phyloP scores from a whole-genome alignment of 2,113 vertebrate genomes.

The Ptyas mucosa region DNA sequence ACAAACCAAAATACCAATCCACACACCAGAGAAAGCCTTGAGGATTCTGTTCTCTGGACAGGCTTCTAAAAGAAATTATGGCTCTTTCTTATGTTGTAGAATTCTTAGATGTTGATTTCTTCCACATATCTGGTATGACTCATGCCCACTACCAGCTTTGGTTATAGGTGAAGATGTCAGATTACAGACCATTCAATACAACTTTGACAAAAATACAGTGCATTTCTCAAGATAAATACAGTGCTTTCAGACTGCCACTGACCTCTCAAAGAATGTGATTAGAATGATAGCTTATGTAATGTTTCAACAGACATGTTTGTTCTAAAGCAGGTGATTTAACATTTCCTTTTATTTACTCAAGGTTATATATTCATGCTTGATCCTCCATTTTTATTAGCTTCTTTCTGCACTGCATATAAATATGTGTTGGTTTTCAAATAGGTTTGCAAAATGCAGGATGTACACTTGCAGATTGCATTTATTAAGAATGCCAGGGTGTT shows the following conservation, averaged over 20 bases:
- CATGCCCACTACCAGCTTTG: not conserved
- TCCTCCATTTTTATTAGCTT: not conserved
- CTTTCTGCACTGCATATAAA: not conserved
- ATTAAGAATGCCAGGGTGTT: not conserved
- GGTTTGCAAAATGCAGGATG: not conserved
- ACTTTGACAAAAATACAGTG: not conserved
- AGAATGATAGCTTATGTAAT: not conserved
- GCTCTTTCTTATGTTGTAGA: not conserved
- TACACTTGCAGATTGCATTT: not conserved
- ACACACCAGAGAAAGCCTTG: slow-evolving; percentile 10
- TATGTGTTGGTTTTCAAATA: not conserved
- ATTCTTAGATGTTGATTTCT: not conserved
- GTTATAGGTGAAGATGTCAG: not conserved
- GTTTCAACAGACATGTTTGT: not conserved
- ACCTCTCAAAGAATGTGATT: not conserved
- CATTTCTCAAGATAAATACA: not conserved
- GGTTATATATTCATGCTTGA: not conserved
- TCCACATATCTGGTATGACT: not conserved
- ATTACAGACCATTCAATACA: not conserved
- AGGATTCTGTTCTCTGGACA: slow-evolving; percentile 5
- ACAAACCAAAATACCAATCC: not conserved
- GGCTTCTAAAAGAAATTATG: not conserved
- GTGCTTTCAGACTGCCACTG: not conserved
- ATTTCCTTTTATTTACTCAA: not conserved
- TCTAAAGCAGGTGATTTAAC: not conserved